Evolutionary conservation across 2,797 vertebrate genomes (phyloP), one percentile per base, ranked within the genome.

Genomic region (Megaceryle alcyon): DNA sequence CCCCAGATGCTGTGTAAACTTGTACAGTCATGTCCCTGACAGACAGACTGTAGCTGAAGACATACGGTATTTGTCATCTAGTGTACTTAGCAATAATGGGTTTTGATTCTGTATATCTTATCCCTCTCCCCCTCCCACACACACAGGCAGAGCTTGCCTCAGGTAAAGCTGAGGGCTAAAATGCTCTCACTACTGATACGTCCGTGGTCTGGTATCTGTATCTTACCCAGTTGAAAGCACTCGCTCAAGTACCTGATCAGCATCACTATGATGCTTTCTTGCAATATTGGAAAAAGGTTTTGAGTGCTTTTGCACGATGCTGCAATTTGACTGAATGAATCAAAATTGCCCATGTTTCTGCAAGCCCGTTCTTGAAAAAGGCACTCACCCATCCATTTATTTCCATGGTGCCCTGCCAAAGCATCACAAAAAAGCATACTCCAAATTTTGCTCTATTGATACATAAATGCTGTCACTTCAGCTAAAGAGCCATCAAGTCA

Each of bases 401-500:
- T 89, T 60, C 87, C 82, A 91, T 7, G 2, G 81, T 82, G 82
- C 63, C 93, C 63, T 87, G 91, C 80, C 85, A 92, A 92, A 84
- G 70, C 75, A 37, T 12, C 35, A 17, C 54, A 79, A 76, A 87
- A 72, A 87, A 51, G 14, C 26, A 0, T 71, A 29, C 89, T 91
- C 82, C 77, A 82, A 48, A 92, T 87, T 92, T 89, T 82, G 53
- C 53, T 83, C 61, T 65, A 44, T 43, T 91, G 88, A 89, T 90
- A 80, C 4, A 78, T 80, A 94, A 97, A 94, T 18, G 17, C 35
- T 65, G 61, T 77, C 92, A 90, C 92, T 97, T 85, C 86, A 95
- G 91, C 93, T 94, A 92, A 96, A 96, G 94, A 96, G 94, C 73
- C 68, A 82, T 81, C 95, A 79, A 97, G 71, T 46, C 95, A 87